Conservation (phyloP, 2,888 invertebrate species). For the Cephalotes varians region DNA sequence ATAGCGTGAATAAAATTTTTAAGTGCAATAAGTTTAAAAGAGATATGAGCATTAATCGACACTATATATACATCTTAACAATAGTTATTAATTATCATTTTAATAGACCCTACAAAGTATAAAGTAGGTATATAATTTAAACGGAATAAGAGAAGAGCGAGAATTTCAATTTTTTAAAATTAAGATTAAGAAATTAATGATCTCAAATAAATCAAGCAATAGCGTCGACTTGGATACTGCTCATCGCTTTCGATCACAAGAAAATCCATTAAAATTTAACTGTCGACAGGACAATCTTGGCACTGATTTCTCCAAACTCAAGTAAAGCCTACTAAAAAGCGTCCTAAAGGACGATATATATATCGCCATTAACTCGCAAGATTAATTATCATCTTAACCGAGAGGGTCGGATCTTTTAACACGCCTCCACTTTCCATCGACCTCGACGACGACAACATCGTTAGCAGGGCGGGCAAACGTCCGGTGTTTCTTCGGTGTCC, state of each 20-base stretch:
- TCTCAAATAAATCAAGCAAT: conserved; percentile 1
- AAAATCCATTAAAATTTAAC: conserved; percentile 55
- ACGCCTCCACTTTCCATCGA: conserved; percentile 27
- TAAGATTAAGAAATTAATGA: no score
- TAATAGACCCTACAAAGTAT: not conserved
- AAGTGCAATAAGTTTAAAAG: not conserved
- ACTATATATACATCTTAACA: not conserved
- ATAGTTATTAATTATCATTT: not conserved
- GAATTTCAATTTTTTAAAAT: not conserved
- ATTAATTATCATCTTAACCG: conserved; percentile 48
- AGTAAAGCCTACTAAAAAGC: conserved; percentile 26
- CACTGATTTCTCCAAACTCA: conserved; percentile 12
- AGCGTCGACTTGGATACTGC: not conserved
- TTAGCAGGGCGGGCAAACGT: conserved; percentile 39
- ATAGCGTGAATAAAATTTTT: not conserved
- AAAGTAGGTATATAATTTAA: not conserved
- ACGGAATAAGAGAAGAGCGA: no score
- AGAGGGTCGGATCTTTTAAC: conserved; percentile 39
- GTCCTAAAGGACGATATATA: conserved; percentile 19
- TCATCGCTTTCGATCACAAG: not conserved
- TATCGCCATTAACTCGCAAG: conserved; percentile 47
- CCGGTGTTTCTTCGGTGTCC: conserved; percentile 25
- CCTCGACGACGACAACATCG: conserved; percentile 37
- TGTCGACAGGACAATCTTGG: conserved; percentile 13
- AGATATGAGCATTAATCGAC: not conserved